Conservation (phyloP, 1,140 invertebrate genomes). For the Conus betulinus region DNA sequence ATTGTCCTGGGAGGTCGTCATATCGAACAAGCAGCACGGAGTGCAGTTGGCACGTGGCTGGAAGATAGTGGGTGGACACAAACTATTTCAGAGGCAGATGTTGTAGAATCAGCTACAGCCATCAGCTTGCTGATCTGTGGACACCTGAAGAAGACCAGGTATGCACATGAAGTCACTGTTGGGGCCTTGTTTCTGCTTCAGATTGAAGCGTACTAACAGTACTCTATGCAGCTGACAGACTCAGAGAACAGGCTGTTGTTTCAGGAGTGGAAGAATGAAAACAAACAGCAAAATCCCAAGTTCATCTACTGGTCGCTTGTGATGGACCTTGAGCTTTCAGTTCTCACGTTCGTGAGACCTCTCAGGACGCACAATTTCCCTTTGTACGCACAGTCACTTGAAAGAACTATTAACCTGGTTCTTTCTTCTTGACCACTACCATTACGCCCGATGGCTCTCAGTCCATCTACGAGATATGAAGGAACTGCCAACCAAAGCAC, state of each 20-base stretch:
- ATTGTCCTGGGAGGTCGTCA: not conserved
- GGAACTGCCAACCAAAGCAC: not conserved
- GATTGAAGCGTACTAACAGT: not conserved
- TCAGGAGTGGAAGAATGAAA: too few relatives aligned
- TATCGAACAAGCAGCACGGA: not conserved
- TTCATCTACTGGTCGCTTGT: not conserved
- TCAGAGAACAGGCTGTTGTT: not conserved
- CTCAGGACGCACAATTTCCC: not conserved
- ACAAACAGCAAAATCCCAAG: not conserved
- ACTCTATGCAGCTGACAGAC: not conserved
- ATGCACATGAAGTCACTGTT: not conserved
- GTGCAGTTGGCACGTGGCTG: not conserved
- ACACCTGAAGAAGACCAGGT: not conserved
- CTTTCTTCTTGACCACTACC: not conserved
- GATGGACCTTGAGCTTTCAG: not conserved
- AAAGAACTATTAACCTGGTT: not conserved
- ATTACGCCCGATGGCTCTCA: not conserved
- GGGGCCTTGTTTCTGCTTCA: not conserved
- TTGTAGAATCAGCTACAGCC: too few relatives aligned
- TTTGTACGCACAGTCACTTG: not conserved
- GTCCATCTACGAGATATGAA: not conserved
- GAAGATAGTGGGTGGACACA: not conserved
- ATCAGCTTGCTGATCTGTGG: too few relatives aligned
- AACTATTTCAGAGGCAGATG: not conserved
- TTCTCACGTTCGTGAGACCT: not conserved